Evolutionary conservation across 2,797 vertebrate genomes (phyloP), one percentile per base, ranked within the genome.

Genomic region (Strix occidentalis): DNA sequence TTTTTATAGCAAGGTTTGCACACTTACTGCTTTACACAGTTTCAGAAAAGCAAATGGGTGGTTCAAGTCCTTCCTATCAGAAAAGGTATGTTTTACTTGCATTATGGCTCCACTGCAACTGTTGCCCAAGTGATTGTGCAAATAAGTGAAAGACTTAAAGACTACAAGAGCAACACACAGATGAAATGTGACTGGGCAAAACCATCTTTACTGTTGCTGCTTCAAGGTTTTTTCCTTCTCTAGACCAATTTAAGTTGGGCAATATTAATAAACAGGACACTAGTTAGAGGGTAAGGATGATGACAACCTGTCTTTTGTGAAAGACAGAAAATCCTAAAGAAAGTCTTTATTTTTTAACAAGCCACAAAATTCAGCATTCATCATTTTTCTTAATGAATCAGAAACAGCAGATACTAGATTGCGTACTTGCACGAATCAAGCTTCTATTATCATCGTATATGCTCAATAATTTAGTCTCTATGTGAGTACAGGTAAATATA

Each of bases 381-480:
- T 31, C 0, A 6, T 35, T 79, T 46, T 26, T 74, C 48, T n/a
- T 60, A 45, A 45, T 2, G 5, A 20, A 35, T 50, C 16, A 37
- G 13, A 63, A 89, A 50, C 1, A 16, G 21, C 35, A n/a, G 51
- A 7, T 21, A 46, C 13, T 61, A 13, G 7, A 33, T 5, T 23
- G 14, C 4, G 0, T 43, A 17, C 50, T 50, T 43, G 2, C 41
- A 43, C 4, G 6, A 50, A 39, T 15, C 3, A 16, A 80, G n/a
- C 15, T 39, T 33, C 50, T 48, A 0, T 16, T 6, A 33, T 39
- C 43, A 41, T 1, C 6, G 0, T 2, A 25, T 2, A 1, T 26
- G 33, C 60, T 70, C 43, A 37, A 0, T 11, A 13, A 12, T 51
- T 28, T 0, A 68, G 19, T 60, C 61, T 53, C 18, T 5, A 1